Percentiles rank a stretch among this genome's conserved stretches.
phyloP scores from a whole-genome alignment of 2,113 vertebrate species.

The Plotosus lineatus region DNA sequence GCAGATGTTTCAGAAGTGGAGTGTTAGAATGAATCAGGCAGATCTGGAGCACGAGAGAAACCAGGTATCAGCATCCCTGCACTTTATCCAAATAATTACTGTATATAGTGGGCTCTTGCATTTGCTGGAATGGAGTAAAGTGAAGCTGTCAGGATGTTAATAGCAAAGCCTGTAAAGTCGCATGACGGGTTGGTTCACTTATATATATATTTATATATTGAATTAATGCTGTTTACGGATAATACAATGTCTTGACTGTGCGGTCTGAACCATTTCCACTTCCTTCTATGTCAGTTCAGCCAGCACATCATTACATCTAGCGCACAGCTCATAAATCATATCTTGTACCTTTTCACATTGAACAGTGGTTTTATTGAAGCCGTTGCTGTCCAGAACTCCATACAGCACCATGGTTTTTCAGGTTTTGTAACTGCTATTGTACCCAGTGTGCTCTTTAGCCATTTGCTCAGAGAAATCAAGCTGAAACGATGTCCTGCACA shows the following conservation, averaged over 20 bases:
- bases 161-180: not conserved
- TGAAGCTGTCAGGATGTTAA: not conserved
- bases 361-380: slow-evolving; percentile 7
- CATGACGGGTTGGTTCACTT: not conserved
- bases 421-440: not conserved
- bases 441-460: not conserved
- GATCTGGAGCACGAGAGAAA: not conserved
- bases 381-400: not conserved
- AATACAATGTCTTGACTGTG: not conserved
- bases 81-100: not conserved
- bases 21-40: not conserved
- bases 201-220: not conserved
- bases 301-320: not conserved
- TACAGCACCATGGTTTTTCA: not conserved
- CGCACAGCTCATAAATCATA: not conserved
- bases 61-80: not conserved
- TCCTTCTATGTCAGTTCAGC: not conserved
- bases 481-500: slow-evolving; percentile 1
- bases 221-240: not conserved
- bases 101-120: not conserved
- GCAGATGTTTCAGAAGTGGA: not conserved
- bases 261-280: not conserved
- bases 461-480: not conserved
- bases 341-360: not conserved
- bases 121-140: too few species aligned